These are phyloP conservation scores for Caiman crocodilus DNA, from an alignment of 2,797 vertebrate species.

Conservation along the genomic window DNA sequence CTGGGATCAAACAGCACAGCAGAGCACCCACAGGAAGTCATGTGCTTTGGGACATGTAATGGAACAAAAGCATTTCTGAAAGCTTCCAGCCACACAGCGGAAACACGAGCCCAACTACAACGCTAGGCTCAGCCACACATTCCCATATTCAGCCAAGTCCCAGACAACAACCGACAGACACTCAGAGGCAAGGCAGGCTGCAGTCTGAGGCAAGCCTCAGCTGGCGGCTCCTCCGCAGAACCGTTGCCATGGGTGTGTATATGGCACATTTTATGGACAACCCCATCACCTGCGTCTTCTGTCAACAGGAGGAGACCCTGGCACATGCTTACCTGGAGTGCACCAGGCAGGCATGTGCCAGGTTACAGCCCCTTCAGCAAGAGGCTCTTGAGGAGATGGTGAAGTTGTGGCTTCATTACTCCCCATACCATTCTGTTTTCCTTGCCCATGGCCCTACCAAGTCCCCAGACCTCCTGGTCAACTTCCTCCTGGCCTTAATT, in stretches of 20 bases:
- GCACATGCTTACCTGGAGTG: neutral
- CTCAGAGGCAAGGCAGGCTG: neutral
- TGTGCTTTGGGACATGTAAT: neutral
- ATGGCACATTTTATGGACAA: too few relatives aligned
- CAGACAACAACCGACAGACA: neutral
- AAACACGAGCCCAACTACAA: accelerated
- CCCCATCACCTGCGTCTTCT: neutral
- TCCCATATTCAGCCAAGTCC: neutral
- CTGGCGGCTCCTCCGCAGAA: too few relatives aligned
- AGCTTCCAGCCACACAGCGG: neutral
- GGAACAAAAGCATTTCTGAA: neutral
- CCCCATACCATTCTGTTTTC: too few relatives aligned
- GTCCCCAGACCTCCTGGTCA: too few relatives aligned
- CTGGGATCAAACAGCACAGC: accelerated
- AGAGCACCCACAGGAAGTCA: constrained; percentile 18
- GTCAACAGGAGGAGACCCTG: neutral
- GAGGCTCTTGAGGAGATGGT: too few relatives aligned
- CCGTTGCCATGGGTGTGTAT: too few relatives aligned
- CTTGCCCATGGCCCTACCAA: too few relatives aligned
- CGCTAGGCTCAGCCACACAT: neutral
- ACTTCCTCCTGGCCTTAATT: too few relatives aligned
- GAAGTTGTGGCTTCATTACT: too few relatives aligned
- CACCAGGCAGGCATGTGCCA: too few relatives aligned
- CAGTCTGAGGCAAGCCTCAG: too few relatives aligned
- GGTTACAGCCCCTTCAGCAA: too few relatives aligned